These are phyloP conservation scores for Halictus ligatus DNA, from an alignment of 2,888 invertebrate genomes.

Conservation along the genomic window DNA sequence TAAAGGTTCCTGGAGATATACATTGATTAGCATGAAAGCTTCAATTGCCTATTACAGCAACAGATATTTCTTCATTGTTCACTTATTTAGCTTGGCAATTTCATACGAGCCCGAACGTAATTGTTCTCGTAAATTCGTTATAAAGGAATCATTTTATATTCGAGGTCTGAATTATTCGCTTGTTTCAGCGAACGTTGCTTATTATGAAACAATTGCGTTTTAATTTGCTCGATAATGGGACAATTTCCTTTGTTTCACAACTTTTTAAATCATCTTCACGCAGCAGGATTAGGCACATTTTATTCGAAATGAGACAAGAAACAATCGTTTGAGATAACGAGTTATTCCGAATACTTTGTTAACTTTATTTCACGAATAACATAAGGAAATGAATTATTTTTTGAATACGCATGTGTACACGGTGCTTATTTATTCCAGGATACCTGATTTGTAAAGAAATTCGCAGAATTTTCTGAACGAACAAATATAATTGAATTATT, in stretches of 20 bases:
- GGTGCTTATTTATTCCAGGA: no score
- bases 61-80: not conserved
- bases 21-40: not conserved
- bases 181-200: not conserved
- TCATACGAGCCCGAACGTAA: not conserved
- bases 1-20: not conserved
- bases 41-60: not conserved
- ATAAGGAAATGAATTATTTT: no score
- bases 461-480: no score
- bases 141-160: not conserved
- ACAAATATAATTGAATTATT: no score
- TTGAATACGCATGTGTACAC: no score
- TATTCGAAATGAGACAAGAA: no score
- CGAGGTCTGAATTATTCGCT: not conserved
- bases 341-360: no score
- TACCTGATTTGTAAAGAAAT: no score
- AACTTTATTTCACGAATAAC: no score
- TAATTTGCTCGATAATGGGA: not conserved
- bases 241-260: not conserved
- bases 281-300: no score
- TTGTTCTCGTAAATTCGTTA: not conserved
- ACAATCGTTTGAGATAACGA: no score
- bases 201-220: not conserved
- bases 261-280: not conserved
- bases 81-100: not conserved